phyloP scores from a whole-genome alignment of 1,140 invertebrate species.

The Sinella curviseta region DNA sequence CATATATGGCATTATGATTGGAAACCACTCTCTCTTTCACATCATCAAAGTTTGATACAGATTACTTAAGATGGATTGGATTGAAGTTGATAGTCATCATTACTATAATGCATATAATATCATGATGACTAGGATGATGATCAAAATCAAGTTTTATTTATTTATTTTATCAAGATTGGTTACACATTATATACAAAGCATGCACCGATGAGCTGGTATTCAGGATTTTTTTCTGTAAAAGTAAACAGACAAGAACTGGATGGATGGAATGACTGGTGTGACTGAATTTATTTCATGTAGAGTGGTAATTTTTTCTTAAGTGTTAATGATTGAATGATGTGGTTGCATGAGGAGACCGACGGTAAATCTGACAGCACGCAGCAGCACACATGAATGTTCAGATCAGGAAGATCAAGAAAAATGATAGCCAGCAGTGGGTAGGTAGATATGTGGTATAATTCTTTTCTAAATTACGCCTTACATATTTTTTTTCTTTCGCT shows the following conservation, averaged over 20 bases:
- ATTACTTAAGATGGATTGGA: background rate
- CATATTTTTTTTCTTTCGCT: background rate
- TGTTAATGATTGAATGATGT: constrained; percentile 24
- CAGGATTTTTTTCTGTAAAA: background rate
- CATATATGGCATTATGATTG: too few relatives aligned
- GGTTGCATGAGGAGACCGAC: constrained; percentile 10
- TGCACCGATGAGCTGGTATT: background rate
- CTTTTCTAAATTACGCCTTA: background rate
- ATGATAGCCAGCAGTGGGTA: too few relatives aligned
- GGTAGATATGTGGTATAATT: too few relatives aligned
- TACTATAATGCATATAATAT: background rate
- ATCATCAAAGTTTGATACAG: background rate
- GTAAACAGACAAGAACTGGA: background rate
- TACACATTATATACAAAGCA: background rate
- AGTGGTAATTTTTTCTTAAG: background rate
- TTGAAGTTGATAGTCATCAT: constrained; percentile 25
- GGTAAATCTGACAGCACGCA: constrained; percentile 2
- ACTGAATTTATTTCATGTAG: constrained; percentile 13
- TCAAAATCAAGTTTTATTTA: constrained; percentile 6
- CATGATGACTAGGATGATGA: background rate
- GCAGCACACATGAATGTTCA: background rate
- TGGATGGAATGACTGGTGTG: background rate
- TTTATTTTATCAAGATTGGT: background rate
- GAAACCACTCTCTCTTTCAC: too few relatives aligned
- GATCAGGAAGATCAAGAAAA: background rate